phyloP scores from a whole-genome alignment of 1,140 invertebrate species.

The Orius laevigatus region DNA sequence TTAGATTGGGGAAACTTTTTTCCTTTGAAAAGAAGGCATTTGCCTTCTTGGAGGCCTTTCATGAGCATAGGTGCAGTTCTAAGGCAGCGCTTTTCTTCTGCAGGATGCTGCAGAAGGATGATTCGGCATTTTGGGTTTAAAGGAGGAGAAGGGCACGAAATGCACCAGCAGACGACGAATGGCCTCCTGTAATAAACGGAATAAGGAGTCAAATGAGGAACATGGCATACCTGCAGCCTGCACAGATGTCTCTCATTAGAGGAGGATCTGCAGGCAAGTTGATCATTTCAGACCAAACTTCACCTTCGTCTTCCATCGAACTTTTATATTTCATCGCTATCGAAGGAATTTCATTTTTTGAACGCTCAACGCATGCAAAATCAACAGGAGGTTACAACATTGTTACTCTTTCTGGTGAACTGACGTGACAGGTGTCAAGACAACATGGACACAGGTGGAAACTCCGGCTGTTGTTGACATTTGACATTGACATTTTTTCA shows the following conservation, averaged over 20 bases:
- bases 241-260: constrained; percentile 45
- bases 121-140: constrained; percentile 49
- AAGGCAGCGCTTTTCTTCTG: constrained; percentile 76
- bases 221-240: constrained; percentile 42
- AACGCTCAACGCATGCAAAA: too few species aligned
- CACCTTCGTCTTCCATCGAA: neutral
- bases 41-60: constrained; percentile 48
- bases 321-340: too few species aligned
- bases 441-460: too few species aligned
- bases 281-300: constrained; percentile 43
- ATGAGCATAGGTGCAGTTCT: constrained; percentile 78
- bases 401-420: too few species aligned
- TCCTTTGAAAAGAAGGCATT: constrained; percentile 64
- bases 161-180: constrained; percentile 75
- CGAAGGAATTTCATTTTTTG: too few species aligned
- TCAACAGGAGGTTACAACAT: too few species aligned
- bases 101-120: constrained; percentile 79
- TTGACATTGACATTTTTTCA: too few species aligned
- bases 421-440: too few species aligned
- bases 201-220: neutral
- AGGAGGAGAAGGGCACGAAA: constrained; percentile 50
- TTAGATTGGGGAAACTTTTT: constrained; percentile 56
- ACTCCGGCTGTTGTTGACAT: too few species aligned
- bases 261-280: constrained; percentile 57
- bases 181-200: constrained; percentile 48